Evolutionary conservation across 1,140 invertebrate genomes (phyloP), one percentile per base, ranked within the genome.

Genomic region (Drosophila prosaltans): DNA sequence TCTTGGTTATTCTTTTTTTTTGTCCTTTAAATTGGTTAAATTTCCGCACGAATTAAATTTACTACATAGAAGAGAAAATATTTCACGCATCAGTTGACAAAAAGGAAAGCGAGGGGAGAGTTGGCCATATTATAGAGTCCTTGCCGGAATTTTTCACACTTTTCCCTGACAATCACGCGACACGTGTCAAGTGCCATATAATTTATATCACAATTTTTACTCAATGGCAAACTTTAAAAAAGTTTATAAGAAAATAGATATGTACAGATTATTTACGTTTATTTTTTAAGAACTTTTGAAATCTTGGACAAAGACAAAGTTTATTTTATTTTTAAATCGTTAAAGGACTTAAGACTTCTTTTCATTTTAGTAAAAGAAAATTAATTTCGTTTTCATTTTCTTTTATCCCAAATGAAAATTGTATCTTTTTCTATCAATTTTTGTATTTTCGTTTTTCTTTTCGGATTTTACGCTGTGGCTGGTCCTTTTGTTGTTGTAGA

Each of bases 11-110:
- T 40, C 6, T 54, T 10, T 69, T 60, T 16, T 62, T 74, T 69
- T 65, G 28, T 41, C 80, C 81, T 89, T 89, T 89, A 89, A 89
- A 89, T 89, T 89, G 84, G 88, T 88, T 89, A 75, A 89, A 90
- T 89, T 89, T 89, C 84, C 84, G 84, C 84, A 89, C 84, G 84
- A 84, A 89, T 89, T 89, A 89, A 89, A 89, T 89, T 84, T 78
- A 48, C 63, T 83, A 9, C 59, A 54, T 61, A 65, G 58, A 78
- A 70, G 51, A 66, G 66, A 68, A 72, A 88, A 88, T 89, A 89
- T 89, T 89, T 89, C 72, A 90, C 75, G 84, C 80, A 81, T 89
- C 84, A 72, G 61, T 71, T 78, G 71, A 59, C 72, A 83, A 69
- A 16, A 16, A 16, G 16, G 72, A 66, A 78, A 79, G 67, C 69